These are phyloP conservation scores for Phoenoteleia sp. DNA, from an alignment of 2,888 invertebrate species.

Conservation along the genomic window DNA sequence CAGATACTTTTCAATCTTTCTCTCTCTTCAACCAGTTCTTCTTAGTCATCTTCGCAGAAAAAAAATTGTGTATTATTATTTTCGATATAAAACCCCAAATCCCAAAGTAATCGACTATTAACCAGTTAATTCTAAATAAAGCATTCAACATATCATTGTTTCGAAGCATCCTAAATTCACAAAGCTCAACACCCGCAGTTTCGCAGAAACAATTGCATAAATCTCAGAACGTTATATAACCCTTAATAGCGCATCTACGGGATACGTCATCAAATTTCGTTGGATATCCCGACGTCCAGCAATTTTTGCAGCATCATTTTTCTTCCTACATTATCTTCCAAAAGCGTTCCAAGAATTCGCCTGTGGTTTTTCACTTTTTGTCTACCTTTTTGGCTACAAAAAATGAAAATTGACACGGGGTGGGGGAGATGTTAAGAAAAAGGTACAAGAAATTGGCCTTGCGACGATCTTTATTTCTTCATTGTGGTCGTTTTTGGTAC, in stretches of 20 bases:
- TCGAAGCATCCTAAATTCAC: no score
- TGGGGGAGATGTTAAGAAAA: background rate
- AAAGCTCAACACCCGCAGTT: no score
- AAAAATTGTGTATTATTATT: no score
- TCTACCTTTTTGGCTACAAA: constrained; percentile 1
- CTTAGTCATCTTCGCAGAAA: no score
- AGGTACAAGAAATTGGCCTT: constrained; percentile 54
- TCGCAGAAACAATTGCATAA: no score
- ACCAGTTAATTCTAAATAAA: no score
- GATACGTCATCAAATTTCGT: constrained; percentile 27
- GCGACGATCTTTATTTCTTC: constrained; percentile 43
- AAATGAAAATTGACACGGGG: constrained; percentile 10
- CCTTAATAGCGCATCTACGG: background rate
- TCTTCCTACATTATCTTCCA: constrained; percentile 25
- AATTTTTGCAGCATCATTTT: constrained; percentile 21
- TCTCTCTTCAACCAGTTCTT: no score
- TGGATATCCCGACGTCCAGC: constrained; percentile 7
- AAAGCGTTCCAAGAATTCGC: constrained; percentile 17
- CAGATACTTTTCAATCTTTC: no score
- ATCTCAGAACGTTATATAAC: constrained; percentile 15
- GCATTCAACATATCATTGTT: no score
- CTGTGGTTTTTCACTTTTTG: constrained; percentile 35
- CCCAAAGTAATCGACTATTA: no score
- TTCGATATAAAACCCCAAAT: no score
- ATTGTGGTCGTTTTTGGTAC: constrained; percentile 75